These are phyloP conservation scores for Patiria pectinifera DNA, from an alignment of 53 echinoderm and acorn worm genomes.

Conservation along the genomic window DNA sequence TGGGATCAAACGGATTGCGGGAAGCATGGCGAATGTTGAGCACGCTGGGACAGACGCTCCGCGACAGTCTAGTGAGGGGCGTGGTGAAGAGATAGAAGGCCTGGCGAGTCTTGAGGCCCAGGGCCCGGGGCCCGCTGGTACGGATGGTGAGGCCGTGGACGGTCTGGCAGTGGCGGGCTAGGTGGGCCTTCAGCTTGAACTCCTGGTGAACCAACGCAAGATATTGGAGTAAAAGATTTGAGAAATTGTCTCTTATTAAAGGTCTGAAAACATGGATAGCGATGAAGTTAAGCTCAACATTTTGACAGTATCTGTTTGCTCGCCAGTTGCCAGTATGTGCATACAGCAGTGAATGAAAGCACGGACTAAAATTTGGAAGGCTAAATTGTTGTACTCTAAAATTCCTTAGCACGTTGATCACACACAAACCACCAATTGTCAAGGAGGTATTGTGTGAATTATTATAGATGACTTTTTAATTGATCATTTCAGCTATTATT, in stretches of 20 bases:
- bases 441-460: too few relatives aligned
- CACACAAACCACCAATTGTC: too few relatives aligned
- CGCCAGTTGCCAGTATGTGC: too few relatives aligned
- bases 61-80: slow-evolving; percentile 89
- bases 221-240: background rate
- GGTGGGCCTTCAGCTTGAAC: slow-evolving; percentile 96
- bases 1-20: slow-evolving; percentile 89
- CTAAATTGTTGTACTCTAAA: too few relatives aligned
- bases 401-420: too few relatives aligned
- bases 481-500: too few relatives aligned
- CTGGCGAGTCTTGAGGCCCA: slow-evolving; percentile 93
- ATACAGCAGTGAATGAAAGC: too few relatives aligned
- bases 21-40: slow-evolving; percentile 90
- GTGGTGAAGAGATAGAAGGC: slow-evolving; percentile 95
- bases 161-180: slow-evolving; percentile 98
- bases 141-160: slow-evolving; percentile 96
- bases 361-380: too few relatives aligned
- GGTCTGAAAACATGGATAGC: background rate
- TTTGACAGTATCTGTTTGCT: too few relatives aligned
- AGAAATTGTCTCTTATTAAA: background rate
- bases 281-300: too few relatives aligned
- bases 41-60: slow-evolving; percentile 80
- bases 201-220: slow-evolving; percentile 62
- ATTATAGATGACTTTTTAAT: too few relatives aligned
- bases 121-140: slow-evolving; percentile 82